Conservation (phyloP, 2,797 vertebrate genomes). For the Carcharodon carcharias region DNA sequence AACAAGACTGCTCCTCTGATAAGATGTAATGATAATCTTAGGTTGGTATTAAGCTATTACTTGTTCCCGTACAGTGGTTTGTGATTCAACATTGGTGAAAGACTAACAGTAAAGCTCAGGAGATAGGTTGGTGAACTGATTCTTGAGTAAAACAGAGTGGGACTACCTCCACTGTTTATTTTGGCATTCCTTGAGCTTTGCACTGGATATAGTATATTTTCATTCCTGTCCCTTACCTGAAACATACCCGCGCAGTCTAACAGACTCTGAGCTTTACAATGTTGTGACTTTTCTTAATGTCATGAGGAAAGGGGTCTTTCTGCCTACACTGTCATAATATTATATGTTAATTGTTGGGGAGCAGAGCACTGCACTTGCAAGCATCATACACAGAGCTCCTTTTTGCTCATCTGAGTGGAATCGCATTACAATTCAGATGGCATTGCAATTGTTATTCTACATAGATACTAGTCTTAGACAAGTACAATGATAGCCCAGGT, state of each 20-base stretch:
- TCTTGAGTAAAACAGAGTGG: background rate
- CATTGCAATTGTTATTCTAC: background rate
- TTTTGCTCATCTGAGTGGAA: background rate
- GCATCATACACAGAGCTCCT: background rate
- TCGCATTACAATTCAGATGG: background rate
- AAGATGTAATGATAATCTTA: background rate
- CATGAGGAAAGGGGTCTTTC: background rate
- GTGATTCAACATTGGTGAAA: background rate
- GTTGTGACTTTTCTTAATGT: background rate
- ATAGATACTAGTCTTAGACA: background rate
- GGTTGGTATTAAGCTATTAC: background rate
- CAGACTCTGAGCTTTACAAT: background rate
- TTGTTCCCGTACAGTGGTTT: background rate
- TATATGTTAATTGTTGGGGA: background rate
- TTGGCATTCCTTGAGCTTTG: background rate
- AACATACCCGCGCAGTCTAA: background rate
- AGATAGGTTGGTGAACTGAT: background rate
- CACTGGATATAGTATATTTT: background rate
- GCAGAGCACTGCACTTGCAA: background rate
- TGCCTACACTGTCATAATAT: background rate
- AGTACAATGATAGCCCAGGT: background rate
- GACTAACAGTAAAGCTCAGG: background rate
- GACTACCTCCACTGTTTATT: background rate
- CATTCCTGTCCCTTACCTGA: background rate
- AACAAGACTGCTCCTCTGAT: background rate